These are phyloP conservation scores for Drosophila nebulosa DNA, from an alignment of 1,140 invertebrate genomes.

Conservation along the genomic window DNA sequence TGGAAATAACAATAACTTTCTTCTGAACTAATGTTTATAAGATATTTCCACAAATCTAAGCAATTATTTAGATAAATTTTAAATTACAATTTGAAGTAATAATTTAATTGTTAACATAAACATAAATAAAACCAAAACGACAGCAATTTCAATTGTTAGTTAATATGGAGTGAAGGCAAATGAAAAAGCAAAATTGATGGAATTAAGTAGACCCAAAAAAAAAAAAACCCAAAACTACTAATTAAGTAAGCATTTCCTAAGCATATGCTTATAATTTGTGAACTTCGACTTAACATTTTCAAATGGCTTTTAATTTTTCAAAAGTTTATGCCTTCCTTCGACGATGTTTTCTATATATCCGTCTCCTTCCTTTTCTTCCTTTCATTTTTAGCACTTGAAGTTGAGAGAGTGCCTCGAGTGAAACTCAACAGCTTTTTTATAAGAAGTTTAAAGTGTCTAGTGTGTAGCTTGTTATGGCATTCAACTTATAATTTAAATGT, in stretches of 20 bases:
- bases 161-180: too few species aligned
- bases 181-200: too few species aligned
- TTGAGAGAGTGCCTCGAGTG: constrained; percentile 3
- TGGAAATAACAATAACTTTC: too few species aligned
- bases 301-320: not conserved
- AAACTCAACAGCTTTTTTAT: constrained; percentile 4
- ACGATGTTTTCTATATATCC: not conserved
- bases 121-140: too few species aligned
- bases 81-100: too few species aligned
- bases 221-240: too few species aligned
- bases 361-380: not conserved
- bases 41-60: too few species aligned
- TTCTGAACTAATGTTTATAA: too few species aligned
- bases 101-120: too few species aligned
- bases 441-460: not conserved
- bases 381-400: not conserved
- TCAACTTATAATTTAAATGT: constrained; percentile 9
- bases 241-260: not conserved
- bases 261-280: not conserved
- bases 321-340: not conserved
- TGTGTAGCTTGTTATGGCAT: not conserved
- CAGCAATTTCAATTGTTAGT: too few species aligned
- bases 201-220: too few species aligned
- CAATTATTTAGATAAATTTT: too few species aligned
- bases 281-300: not conserved